Percentiles rank a stretch among this genome's conserved stretches.
These are phyloP conservation scores for Listronotus oregonensis DNA, from an alignment of 1,140 invertebrate species.

Conservation along the genomic window DNA sequence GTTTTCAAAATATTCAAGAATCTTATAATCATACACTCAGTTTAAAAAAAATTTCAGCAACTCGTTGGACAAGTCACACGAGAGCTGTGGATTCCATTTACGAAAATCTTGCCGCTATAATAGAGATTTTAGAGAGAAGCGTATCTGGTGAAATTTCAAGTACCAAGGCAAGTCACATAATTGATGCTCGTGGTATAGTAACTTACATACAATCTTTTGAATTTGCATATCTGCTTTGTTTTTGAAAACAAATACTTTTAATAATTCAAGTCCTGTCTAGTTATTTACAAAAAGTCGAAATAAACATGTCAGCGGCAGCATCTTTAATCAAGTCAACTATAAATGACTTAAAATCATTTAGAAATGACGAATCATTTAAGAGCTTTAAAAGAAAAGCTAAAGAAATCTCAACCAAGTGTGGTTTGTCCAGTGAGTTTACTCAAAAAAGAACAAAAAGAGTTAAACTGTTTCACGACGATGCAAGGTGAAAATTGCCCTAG, in stretches of 20 bases:
- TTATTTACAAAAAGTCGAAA: no score
- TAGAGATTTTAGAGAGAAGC: neutral
- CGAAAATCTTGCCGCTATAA: neutral
- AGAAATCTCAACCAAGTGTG: no score
- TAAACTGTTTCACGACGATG: no score
- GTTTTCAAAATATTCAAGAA: conserved; percentile 8
- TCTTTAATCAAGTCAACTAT: no score
- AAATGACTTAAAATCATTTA: no score
- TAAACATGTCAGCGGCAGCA: no score
- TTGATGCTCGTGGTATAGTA: neutral
- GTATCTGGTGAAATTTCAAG: neutral
- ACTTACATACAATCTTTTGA: conserved; percentile 1
- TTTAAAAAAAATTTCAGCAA: conserved; percentile 1
- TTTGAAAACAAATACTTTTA: conserved; percentile 4
- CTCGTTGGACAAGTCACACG: neutral
- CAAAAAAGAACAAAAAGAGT: no score
- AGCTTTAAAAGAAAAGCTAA: no score
- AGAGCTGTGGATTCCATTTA: conserved; percentile 5
- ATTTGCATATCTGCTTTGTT: conserved; percentile 9
- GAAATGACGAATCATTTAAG: no score
- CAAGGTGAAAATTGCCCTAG: no score
- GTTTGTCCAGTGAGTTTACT: no score
- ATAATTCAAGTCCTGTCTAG: no score
- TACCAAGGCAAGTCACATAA: neutral
- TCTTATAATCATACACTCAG: neutral